Evolutionary conservation across 2,888 invertebrate genomes (phyloP).

Genomic region (Ormyrus nitidulus): DNA sequence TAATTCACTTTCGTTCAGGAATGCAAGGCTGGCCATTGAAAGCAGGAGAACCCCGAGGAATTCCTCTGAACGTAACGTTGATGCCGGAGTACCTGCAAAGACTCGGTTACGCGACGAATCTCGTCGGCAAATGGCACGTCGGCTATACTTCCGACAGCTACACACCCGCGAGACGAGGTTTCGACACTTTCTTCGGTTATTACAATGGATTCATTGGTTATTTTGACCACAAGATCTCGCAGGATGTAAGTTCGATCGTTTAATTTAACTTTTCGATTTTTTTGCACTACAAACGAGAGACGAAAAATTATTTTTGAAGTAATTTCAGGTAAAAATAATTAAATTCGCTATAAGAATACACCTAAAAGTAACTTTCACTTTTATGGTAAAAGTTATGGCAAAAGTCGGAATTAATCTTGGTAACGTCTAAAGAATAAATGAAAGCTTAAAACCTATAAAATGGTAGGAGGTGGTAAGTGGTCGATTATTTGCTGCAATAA

Average conservation of each 20-base stretch:
- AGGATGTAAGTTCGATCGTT: not conserved
- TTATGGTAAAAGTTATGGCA: too few species aligned
- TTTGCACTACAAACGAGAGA: too few species aligned
- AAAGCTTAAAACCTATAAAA: too few species aligned
- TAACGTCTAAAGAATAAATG: too few species aligned
- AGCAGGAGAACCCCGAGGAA: conserved; percentile 76
- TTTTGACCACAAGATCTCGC: conserved; percentile 77
- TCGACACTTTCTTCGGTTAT: conserved; percentile 89
- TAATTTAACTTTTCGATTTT: too few species aligned
- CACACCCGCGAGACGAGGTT: conserved; percentile 85
- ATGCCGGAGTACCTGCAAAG: conserved; percentile 77
- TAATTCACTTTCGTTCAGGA: conserved; percentile 68
- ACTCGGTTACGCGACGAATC: conserved; percentile 77
- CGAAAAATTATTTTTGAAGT: too few species aligned
- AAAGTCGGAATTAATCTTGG: too few species aligned
- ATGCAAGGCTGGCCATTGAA: conserved; percentile 77
- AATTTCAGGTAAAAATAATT: too few species aligned
- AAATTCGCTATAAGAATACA: too few species aligned
- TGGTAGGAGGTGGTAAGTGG: too few species aligned
- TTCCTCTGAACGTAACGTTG: conserved; percentile 76
- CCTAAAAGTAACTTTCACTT: too few species aligned
- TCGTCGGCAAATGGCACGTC: conserved; percentile 80
- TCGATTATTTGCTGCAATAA: too few species aligned
- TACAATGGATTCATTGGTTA: conserved; percentile 90
- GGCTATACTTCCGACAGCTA: conserved; percentile 77